These are phyloP conservation scores for Myiopsitta monachus DNA, from an alignment of 2,113 vertebrate genomes.

Conservation along the genomic window DNA sequence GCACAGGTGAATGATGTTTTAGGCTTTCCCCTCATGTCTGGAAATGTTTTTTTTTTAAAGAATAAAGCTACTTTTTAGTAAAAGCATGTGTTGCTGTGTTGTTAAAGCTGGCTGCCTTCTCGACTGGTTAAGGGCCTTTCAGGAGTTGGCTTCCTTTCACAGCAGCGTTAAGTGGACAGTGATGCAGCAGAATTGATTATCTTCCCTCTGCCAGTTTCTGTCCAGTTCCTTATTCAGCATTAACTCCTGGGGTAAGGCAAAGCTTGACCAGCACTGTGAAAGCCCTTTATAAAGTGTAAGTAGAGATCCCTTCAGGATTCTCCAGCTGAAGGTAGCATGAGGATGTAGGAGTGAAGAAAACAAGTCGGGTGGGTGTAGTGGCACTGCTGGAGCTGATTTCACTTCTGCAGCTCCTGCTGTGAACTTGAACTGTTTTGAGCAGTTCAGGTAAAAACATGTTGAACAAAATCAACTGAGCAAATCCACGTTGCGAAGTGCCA, in stretches of 20 bases:
- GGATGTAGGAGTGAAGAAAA: background rate
- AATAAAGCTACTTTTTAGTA: slow-evolving; percentile 1
- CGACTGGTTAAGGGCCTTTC: background rate
- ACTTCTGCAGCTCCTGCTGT: background rate
- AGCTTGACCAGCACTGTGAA: background rate
- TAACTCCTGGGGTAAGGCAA: background rate
- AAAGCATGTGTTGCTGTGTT: background rate
- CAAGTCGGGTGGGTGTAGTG: background rate
- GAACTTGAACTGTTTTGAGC: background rate
- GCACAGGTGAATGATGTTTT: background rate
- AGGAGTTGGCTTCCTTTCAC: background rate
- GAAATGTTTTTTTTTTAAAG: background rate
- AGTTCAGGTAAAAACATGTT: background rate
- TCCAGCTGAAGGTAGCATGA: background rate
- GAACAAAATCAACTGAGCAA: background rate
- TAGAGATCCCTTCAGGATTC: background rate
- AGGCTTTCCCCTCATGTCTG: background rate
- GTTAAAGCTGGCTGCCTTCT: background rate
- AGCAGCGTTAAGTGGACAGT: background rate
- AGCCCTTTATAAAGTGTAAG: background rate
- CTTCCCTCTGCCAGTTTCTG: background rate
- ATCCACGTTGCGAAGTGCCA: too few species aligned
- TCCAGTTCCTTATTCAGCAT: background rate
- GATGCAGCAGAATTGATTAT: background rate
- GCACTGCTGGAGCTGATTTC: background rate